Percentiles rank a stretch among this genome's conserved stretches.
Evolutionary conservation across 2,113 vertebrate genomes (phyloP).

Genomic region (Tragelaphus scriptus): DNA sequence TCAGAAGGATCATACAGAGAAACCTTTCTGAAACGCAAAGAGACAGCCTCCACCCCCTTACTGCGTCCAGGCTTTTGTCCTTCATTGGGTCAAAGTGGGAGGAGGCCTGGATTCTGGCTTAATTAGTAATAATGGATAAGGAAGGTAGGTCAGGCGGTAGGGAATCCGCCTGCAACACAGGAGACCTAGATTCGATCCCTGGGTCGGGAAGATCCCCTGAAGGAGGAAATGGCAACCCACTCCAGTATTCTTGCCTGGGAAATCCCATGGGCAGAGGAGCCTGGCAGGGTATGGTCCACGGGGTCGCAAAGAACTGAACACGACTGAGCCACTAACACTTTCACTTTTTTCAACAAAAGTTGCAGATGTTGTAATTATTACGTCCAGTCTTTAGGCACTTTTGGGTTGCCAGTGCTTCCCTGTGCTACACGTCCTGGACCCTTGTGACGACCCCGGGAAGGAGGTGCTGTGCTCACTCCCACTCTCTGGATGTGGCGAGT

Average conservation of each 20-base stretch:
- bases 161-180: not conserved
- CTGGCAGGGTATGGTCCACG: rapidly evolving
- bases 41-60: not conserved
- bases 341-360: not conserved
- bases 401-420: rapidly evolving
- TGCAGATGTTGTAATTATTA: not conserved
- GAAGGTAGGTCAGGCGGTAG: not conserved
- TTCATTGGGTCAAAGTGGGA: not conserved
- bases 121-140: not conserved
- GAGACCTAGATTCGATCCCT: not conserved
- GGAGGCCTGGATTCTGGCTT: not conserved
- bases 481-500: rapidly evolving
- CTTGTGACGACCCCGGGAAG: rapidly evolving
- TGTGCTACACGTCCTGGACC: rapidly evolving
- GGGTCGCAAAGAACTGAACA: not conserved
- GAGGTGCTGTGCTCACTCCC: rapidly evolving
- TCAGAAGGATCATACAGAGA: not conserved
- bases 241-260: not conserved
- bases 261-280: not conserved
- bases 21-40: not conserved
- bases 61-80: not conserved
- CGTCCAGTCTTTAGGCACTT: not conserved
- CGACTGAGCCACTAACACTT: not conserved
- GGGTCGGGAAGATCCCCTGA: not conserved
- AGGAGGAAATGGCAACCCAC: not conserved